Evolutionary conservation across 2,888 invertebrate species (phyloP).

Genomic region (Nysson spinosus): DNA sequence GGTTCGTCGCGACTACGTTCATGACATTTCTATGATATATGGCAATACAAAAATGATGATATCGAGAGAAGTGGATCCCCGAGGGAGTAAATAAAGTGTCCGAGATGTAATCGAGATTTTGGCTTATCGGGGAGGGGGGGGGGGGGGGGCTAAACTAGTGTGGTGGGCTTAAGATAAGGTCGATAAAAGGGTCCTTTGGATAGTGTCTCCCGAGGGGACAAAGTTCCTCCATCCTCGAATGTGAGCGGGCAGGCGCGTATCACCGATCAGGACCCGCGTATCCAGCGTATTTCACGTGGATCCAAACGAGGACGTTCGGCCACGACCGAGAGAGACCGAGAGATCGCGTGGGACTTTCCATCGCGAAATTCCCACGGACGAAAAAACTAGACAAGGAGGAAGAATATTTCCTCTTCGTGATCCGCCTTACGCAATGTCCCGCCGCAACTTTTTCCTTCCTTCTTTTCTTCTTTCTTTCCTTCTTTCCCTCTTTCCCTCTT

Average conservation of each 20-base stretch:
- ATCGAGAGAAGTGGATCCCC: too few species aligned
- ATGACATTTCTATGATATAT: too few species aligned
- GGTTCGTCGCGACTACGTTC: too few species aligned
- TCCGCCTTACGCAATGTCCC: slow-evolving; percentile 21
- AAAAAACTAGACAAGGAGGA: slow-evolving; percentile 6
- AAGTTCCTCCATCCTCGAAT: neutral
- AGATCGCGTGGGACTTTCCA: slow-evolving; percentile 22
- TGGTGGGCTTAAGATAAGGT: neutral
- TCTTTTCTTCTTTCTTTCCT: too few species aligned
- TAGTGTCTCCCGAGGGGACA: neutral
- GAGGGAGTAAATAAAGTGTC: neutral
- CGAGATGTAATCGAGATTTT: neutral
- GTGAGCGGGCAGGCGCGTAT: neutral
- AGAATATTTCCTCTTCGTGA: slow-evolving; percentile 11
- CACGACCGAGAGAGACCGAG: slow-evolving; percentile 1
- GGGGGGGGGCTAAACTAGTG: too few species aligned
- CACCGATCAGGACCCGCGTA: slow-evolving; percentile 1
- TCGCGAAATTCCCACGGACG: slow-evolving; percentile 5
- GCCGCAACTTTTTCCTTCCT: neutral
- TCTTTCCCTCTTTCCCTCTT: slow-evolving; percentile 8
- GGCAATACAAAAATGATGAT: too few species aligned
- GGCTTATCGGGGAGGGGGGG: neutral
- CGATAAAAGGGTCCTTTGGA: neutral
- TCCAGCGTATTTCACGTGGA: neutral
- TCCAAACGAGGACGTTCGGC: slow-evolving; percentile 9